Evolutionary conservation across 2,797 vertebrate genomes (phyloP).

Genomic region (Dromococcyx pavoninus): DNA sequence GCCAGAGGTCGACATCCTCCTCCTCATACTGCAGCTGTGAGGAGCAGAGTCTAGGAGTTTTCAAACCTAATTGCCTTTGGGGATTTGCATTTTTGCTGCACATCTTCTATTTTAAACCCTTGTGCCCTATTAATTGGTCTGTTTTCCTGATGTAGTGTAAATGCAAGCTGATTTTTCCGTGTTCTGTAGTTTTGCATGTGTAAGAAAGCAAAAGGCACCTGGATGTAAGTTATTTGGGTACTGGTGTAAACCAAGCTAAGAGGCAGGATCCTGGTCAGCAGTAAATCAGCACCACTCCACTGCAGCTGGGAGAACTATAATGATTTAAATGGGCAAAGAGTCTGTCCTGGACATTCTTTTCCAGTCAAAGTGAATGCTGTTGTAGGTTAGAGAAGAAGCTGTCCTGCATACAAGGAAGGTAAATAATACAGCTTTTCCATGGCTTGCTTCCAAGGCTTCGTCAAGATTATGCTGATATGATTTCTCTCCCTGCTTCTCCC

Average conservation of each 20-base stretch:
- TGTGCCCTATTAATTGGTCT: not conserved
- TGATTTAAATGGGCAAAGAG: not conserved
- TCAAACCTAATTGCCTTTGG: not conserved
- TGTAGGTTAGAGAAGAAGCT: not conserved
- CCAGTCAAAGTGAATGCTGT: accelerated
- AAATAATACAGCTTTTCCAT: not conserved
- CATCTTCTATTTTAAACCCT: not conserved
- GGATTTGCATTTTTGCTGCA: not conserved
- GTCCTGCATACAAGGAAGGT: not conserved
- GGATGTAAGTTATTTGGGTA: not conserved
- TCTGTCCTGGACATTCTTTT: not conserved
- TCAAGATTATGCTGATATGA: not conserved
- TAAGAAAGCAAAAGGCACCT: not conserved
- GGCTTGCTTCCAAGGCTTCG: not conserved
- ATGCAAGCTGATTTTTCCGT: not conserved
- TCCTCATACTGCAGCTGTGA: not conserved
- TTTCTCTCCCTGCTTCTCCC: not conserved
- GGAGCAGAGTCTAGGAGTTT: not conserved
- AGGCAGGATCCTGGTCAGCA: not conserved
- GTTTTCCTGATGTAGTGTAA: not conserved
- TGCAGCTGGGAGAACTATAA: not conserved
- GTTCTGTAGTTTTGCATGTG: not conserved
- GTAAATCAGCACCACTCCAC: not conserved
- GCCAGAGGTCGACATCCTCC: not conserved
- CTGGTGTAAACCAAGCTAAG: not conserved